These are phyloP conservation scores for Tolmerus cingulatus DNA, from an alignment of 2,888 invertebrate species.

Conservation along the genomic window DNA sequence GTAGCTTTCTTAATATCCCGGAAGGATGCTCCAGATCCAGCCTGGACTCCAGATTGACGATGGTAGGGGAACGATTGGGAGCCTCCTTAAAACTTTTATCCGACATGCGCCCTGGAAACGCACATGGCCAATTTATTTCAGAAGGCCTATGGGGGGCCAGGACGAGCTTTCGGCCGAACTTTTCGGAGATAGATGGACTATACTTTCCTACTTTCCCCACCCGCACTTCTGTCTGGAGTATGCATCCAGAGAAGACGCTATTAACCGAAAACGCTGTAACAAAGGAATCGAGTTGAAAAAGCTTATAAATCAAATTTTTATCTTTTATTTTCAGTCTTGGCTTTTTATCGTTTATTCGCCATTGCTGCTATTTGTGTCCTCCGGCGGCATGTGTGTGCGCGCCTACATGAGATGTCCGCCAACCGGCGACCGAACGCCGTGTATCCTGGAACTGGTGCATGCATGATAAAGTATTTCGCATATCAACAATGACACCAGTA, in stretches of 20 bases:
- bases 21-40: background rate
- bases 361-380: background rate
- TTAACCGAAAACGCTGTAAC: slow-evolving; percentile 22
- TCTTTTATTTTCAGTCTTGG: slow-evolving; percentile 43
- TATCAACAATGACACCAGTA: slow-evolving; percentile 36
- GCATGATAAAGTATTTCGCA: slow-evolving; percentile 39
- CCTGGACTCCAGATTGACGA: background rate
- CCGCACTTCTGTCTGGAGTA: background rate
- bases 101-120: background rate
- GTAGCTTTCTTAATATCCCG: background rate
- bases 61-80: background rate
- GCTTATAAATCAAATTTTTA: slow-evolving; percentile 44
- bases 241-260: background rate
- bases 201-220: background rate
- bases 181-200: slow-evolving; percentile 3
- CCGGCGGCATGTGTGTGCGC: background rate
- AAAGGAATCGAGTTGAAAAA: slow-evolving; percentile 28
- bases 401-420: background rate
- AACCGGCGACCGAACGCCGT: background rate
- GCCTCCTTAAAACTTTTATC: background rate
- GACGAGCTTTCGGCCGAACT: background rate
- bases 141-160: background rate
- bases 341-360: slow-evolving; percentile 37
- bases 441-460: slow-evolving; percentile 35
- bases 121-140: background rate